Evolutionary conservation across 23 tunicate species (phyloP).

Genomic region (Oikopleura dioica): DNA sequence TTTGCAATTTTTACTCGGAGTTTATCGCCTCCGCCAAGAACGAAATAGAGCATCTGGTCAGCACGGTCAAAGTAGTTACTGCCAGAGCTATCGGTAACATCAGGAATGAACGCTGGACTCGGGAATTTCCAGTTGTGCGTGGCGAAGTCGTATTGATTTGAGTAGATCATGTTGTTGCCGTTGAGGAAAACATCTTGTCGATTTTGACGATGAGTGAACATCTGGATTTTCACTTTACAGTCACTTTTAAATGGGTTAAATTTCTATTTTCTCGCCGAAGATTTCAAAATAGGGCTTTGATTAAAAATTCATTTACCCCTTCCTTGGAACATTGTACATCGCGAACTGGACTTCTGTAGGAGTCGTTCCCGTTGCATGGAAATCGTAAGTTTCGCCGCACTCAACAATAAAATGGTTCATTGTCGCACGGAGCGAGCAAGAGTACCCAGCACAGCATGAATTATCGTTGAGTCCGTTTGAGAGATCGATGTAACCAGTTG

Average conservation of each 20-base stretch:
- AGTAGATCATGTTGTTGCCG: not conserved
- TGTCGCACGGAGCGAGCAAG: not conserved
- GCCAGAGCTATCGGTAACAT: not conserved
- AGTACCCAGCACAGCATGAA: not conserved
- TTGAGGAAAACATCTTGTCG: not conserved
- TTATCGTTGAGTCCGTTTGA: not conserved
- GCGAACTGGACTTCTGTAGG: not conserved
- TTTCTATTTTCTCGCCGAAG: too few species aligned
- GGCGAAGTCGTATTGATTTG: not conserved
- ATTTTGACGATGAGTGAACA: not conserved
- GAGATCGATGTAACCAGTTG: not conserved
- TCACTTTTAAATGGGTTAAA: too few species aligned
- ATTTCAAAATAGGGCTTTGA: too few species aligned
- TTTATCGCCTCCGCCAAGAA: not conserved
- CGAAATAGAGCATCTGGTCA: not conserved
- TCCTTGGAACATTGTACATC: not conserved
- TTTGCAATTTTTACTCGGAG: not conserved
- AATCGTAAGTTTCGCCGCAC: not conserved
- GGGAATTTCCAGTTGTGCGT: not conserved
- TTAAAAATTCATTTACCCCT: too few species aligned
- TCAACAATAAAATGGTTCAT: not conserved
- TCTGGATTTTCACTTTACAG: not conserved
- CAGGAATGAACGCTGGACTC: not conserved
- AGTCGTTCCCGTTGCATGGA: not conserved
- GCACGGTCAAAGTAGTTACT: not conserved